Percentiles rank a stretch among this genome's conserved stretches.
phyloP scores from a whole-genome alignment of 2,888 invertebrate species.

The Ashinkailepas kermadecensis region DNA sequence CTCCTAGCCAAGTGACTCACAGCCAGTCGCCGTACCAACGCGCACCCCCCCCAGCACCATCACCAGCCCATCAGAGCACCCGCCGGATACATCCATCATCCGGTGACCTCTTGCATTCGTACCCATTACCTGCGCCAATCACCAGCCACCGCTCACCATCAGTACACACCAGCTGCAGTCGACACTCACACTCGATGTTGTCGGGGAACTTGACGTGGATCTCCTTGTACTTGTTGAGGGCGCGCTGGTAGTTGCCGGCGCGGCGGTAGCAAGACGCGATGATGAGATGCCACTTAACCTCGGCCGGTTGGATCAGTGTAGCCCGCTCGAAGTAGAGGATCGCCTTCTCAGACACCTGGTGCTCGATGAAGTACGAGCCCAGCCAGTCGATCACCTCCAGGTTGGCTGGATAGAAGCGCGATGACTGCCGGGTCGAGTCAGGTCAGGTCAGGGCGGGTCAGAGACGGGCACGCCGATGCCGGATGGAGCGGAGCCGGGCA shows the following conservation, averaged over 20 bases:
- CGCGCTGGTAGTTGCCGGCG: constrained; percentile 75
- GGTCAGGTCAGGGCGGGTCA: neutral
- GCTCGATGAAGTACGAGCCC: constrained; percentile 78
- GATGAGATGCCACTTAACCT: constrained; percentile 76
- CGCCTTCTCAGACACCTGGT: constrained; percentile 82
- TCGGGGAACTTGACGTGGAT: constrained; percentile 85
- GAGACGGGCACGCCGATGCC: neutral
- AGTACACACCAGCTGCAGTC: too few species aligned
- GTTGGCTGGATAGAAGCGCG: constrained; percentile 61
- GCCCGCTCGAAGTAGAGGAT: constrained; percentile 73
- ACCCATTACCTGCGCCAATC: too few species aligned
- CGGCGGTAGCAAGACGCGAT: constrained; percentile 76
- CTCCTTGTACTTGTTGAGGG: constrained; percentile 63
- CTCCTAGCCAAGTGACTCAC: neutral
- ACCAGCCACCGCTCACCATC: too few species aligned
- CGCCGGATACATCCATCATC: too few species aligned
- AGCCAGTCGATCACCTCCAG: constrained; percentile 77
- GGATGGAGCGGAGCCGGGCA: too few species aligned
- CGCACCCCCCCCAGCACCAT: too few species aligned
- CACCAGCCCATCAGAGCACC: too few species aligned
- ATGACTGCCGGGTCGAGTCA: constrained; percentile 48
- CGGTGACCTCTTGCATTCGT: too few species aligned
- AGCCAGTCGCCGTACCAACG: neutral
- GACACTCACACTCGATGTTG: constrained; percentile 58
- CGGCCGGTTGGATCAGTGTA: constrained; percentile 63